Evolutionary conservation across 2,888 invertebrate genomes (phyloP).

Genomic region (Caenorhabditis angaria): DNA sequence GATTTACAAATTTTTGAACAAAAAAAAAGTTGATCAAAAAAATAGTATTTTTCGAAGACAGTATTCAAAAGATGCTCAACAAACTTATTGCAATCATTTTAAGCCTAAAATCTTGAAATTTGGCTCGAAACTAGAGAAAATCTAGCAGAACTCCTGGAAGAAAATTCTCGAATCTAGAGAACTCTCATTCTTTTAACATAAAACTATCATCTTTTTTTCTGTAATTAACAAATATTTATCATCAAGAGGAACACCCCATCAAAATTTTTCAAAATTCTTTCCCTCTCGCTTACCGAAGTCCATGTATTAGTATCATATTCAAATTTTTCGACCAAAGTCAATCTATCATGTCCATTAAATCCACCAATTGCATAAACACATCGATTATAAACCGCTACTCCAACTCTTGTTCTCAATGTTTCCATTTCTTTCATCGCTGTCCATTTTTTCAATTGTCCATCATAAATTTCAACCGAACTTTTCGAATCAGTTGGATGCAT

Average conservation of each 20-base stretch:
- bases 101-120: too few relatives aligned
- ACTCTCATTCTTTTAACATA: too few relatives aligned
- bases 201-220: too few relatives aligned
- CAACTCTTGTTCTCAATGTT: conserved; percentile 82
- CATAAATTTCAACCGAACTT: conserved; percentile 85
- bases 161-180: too few relatives aligned
- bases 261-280: not conserved
- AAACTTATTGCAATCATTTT: too few relatives aligned
- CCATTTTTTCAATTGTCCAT: conserved; percentile 81
- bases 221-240: too few relatives aligned
- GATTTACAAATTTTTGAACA: too few relatives aligned
- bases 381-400: conserved; percentile 84
- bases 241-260: too few relatives aligned
- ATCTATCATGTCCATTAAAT: conserved; percentile 84
- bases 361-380: conserved; percentile 81
- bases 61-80: too few relatives aligned
- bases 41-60: too few relatives aligned
- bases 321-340: conserved; percentile 82
- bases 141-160: too few relatives aligned
- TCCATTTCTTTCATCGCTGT: conserved; percentile 82
- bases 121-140: not conserved
- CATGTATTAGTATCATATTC: conserved; percentile 32
- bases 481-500: conserved; percentile 80
- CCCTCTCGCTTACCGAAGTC: conserved; percentile 15
- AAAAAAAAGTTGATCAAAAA: too few relatives aligned